Base-by-base conservation (phyloP, 2,113 vertebrate genomes). In the Zingel zingel region DNA sequence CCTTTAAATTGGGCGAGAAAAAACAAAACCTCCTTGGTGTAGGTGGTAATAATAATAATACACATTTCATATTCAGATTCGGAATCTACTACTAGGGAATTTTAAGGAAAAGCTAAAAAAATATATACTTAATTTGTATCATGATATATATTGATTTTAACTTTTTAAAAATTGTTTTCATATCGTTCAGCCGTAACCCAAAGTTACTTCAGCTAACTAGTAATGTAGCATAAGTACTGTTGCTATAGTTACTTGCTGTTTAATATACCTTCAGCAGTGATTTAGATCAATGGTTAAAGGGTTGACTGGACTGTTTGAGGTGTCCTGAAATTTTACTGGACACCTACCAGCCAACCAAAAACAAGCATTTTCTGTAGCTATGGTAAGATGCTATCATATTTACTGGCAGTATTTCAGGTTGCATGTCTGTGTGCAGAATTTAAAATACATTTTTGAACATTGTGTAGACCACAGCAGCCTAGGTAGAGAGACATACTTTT, bases 261-360 rank as follows among this genome's bases (percentile, higher is more conserved):
- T 61, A 67, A 10, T 66, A n/a, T 36, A 68, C 51, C 21, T 23
- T 56, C 12, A 6, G 23, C 56, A 48, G 14, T 19, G 15, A 48
- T 54, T 73, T 48, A 54, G 23, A 74, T 50, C 36, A 74, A 62
- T 74, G 23, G n/a, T 30, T 23, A 11, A 63, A 79, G 16, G 25
- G 33, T 66, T 27, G 19, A 78, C 45, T 72, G 53, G 54, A 78
- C 56, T 27, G 36, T 67, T 67, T 73, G n/a, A 65, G 18, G 68
- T 62, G 62, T 74, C 27, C 48, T 48, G 56, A 30, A 70, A 43
- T 69, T 79, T 84, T 50, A 84, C 59, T 77, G 66, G 66, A 65
- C 66, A 59, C 53, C 54, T 10, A 23, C 27, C 8, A 61, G 51
- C 77, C 83, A 73, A 66, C 82, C 56, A 56, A 58, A 69, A 79